Conservation (phyloP, 2,113 vertebrate genomes). For the Gyps fulvus region DNA sequence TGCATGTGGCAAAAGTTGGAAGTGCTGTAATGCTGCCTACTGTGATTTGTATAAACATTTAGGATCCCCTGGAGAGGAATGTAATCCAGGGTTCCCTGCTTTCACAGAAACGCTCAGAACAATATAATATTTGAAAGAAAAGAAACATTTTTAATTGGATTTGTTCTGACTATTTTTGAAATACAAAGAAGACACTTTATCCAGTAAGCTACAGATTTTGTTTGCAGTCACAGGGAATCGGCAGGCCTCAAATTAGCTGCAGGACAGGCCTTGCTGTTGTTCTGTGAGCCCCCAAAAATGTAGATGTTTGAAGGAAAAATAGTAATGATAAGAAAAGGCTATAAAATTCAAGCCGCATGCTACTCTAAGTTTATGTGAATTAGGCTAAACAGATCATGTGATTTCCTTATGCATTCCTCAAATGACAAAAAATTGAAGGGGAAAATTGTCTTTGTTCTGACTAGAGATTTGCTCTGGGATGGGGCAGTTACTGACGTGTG, state of each 20-base stretch:
- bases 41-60: constrained; percentile 66
- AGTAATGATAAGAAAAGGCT: constrained; percentile 46
- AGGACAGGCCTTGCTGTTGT: background rate
- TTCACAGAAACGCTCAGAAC: constrained; percentile 20
- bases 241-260: constrained; percentile 32
- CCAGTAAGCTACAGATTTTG: constrained; percentile 46
- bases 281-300: background rate
- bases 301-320: background rate
- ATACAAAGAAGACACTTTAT: constrained; percentile 32
- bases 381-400: background rate
- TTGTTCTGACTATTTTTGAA: constrained; percentile 47
- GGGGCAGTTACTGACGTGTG: fast-evolving
- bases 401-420: background rate
- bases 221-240: constrained; percentile 4
- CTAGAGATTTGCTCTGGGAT: background rate
- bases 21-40: constrained; percentile 61
- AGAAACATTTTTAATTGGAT: constrained; percentile 61
- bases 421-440: background rate
- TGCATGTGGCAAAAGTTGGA: constrained; percentile 60
- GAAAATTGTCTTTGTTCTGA: background rate
- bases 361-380: background rate
- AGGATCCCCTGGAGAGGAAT: constrained; percentile 53
- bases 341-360: background rate
- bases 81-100: constrained; percentile 58
- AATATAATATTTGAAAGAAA: constrained; percentile 55